These are phyloP conservation scores for Anoplolepis gracilipes DNA, from an alignment of 1,140 invertebrate genomes.

Conservation along the genomic window DNA sequence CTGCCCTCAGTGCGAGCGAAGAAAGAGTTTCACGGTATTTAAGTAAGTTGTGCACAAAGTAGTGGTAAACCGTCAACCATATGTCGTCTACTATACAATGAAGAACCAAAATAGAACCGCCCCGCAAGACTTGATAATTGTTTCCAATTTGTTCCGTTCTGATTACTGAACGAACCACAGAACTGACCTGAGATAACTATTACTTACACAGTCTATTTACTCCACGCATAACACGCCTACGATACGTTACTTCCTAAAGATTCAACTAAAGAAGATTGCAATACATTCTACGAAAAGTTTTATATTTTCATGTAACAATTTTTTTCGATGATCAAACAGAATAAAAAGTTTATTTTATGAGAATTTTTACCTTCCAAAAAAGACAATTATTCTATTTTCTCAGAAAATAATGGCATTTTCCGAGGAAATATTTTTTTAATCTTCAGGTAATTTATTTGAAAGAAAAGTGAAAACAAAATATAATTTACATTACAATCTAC, in stretches of 20 bases:
- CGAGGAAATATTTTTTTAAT: too few relatives aligned
- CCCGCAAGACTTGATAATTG: conserved; percentile 63
- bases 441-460: too few relatives aligned
- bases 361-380: not conserved
- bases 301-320: not conserved
- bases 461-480: too few relatives aligned
- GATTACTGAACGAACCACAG: conserved; percentile 72
- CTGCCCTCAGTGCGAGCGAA: not conserved
- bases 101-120: conserved; percentile 67
- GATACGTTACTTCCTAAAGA: conserved; percentile 2
- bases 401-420: not conserved
- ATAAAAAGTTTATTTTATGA: not conserved
- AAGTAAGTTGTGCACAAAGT: conserved; percentile 66
- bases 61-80: conserved; percentile 68
- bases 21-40: conserved; percentile 75
- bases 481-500: too few relatives aligned
- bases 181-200: conserved; percentile 77
- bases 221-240: not conserved
- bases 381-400: not conserved
- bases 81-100: conserved; percentile 68
- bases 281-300: not conserved
- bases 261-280: not conserved
- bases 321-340: not conserved
- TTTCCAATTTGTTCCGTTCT: conserved; percentile 76
- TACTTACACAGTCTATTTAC: conserved; percentile 5